Percentiles rank a stretch among this genome's conserved stretches.
phyloP scores from a whole-genome alignment of 2,888 invertebrate species.

The Pomacea canaliculata region DNA sequence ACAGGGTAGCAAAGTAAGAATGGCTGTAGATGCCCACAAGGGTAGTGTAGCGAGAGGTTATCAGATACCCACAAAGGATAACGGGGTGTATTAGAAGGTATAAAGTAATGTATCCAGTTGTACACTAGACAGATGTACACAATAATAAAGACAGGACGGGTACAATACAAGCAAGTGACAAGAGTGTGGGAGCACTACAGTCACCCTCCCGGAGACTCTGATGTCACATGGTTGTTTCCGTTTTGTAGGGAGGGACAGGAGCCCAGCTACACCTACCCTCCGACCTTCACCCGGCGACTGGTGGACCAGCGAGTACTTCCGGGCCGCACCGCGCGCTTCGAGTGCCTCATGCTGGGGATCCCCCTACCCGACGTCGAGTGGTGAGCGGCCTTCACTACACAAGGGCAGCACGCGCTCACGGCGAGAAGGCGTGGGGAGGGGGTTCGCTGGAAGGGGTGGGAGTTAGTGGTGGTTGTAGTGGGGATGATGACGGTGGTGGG shows the following conservation, averaged over 20 bases:
- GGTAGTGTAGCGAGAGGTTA: too few relatives aligned
- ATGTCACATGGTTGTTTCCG: too few relatives aligned
- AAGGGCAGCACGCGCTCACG: too few relatives aligned
- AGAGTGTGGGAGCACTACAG: too few relatives aligned
- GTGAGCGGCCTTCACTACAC: constrained; percentile 69
- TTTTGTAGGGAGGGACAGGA: constrained; percentile 7
- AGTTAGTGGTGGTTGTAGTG: neutral
- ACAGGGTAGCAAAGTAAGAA: neutral
- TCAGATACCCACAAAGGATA: too few relatives aligned
- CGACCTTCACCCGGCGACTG: constrained; percentile 62
- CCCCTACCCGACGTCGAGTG: constrained; percentile 89
- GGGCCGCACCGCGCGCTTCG: constrained; percentile 56
- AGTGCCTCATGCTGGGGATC: constrained; percentile 83
- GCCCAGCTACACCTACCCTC: constrained; percentile 37
- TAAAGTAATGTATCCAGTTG: too few relatives aligned
- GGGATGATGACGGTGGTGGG: neutral
- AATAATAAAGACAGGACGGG: too few relatives aligned
- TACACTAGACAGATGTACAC: too few relatives aligned
- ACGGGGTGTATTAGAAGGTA: too few relatives aligned
- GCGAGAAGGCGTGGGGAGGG: neutral
- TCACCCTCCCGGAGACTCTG: too few relatives aligned
- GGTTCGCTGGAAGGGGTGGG: too few relatives aligned
- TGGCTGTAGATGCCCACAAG: neutral
- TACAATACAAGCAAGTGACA: too few relatives aligned
- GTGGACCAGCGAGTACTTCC: constrained; percentile 49